Base-by-base conservation (phyloP, 2,888 invertebrate genomes). In the Ceramica pisi region DNA sequence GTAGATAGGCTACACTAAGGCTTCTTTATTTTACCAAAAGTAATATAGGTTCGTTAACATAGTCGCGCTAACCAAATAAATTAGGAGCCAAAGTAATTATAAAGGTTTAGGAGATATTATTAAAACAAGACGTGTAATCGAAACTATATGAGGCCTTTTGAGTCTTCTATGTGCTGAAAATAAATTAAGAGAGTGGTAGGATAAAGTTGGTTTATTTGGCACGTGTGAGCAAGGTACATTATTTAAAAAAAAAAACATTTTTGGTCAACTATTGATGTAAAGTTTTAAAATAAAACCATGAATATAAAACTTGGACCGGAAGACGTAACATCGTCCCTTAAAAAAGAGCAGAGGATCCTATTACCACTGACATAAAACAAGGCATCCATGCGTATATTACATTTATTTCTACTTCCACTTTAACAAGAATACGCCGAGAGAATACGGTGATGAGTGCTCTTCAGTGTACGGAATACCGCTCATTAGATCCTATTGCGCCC, bases 41-140 rank as follows among this genome's bases (percentile, higher is more conserved):
- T 5, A 44, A n/a, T 12, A 23, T 48, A 16, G 26, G 21, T 50
- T 50, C n/a, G 31, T 56, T 53, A 56, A 1, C 55, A 48, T 8
- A 53, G 59, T 50, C 23, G 6, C 19, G 61, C 44, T 80, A 85
- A 85, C 85, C 72, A 88, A 89, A 87, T 87, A 86, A 86, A 88
- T 88, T 81, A 85, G 9, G 71, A 83, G 68, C 79, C 73, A 50
- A 81, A 84, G 82, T 87, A 89, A 91, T 89, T 90, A 90, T 75
- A 82, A 78, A 72, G 80, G n/a, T n/a, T n/a, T n/a, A n/a, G n/a
- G n/a, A n/a, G 55, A 55, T 72, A 57, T 86, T 85, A 85, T 87
- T 88, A 87, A 82, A n/a, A n/a, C n/a, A n/a, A n/a, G n/a, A n/a
- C n/a, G 83, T 80, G 87, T 87, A 88, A 90, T 88, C 78, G 77